Conservation (phyloP, 2,797 vertebrate genomes). For the Paratrypauchen microcephalus region DNA sequence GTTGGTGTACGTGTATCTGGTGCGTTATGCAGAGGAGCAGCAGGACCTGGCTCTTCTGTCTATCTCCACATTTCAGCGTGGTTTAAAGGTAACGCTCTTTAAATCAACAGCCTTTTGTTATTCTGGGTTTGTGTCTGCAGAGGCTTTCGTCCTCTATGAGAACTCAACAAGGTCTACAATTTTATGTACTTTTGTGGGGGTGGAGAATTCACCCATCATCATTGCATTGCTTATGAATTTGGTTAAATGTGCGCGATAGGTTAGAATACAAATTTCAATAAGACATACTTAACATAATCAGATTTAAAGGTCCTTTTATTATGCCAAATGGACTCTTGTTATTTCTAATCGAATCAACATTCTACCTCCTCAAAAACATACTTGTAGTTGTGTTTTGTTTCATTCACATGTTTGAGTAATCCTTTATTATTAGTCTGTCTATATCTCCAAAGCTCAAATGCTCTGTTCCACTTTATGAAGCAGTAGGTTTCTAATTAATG, state of each 20-base stretch:
- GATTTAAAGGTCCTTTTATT: too few relatives aligned
- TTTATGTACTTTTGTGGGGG: not conserved
- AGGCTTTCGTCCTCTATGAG: not conserved
- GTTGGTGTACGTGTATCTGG: conserved; percentile 95
- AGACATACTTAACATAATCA: too few relatives aligned
- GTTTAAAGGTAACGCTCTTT: conserved; percentile 84
- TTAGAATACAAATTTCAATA: too few relatives aligned
- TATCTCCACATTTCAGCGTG: conserved; percentile 96
- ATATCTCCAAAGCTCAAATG: too few relatives aligned
- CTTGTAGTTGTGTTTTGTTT: too few relatives aligned
- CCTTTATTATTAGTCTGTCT: too few relatives aligned
- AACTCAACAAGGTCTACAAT: not conserved
- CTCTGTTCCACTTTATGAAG: too few relatives aligned
- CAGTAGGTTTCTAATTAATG: too few relatives aligned
- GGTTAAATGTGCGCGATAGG: not conserved
- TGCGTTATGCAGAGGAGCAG: conserved; percentile 96
- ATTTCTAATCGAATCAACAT: too few relatives aligned
- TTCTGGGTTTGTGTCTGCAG: not conserved
- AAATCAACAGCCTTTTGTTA: not conserved
- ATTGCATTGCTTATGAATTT: not conserved
- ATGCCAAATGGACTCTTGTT: too few relatives aligned
- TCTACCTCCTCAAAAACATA: too few relatives aligned
- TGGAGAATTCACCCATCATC: not conserved
- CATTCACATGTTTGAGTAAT: too few relatives aligned
- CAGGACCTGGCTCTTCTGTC: conserved; percentile 96